phyloP scores from a whole-genome alignment of 2,888 invertebrate genomes.

The Liposcelis brunnea region DNA sequence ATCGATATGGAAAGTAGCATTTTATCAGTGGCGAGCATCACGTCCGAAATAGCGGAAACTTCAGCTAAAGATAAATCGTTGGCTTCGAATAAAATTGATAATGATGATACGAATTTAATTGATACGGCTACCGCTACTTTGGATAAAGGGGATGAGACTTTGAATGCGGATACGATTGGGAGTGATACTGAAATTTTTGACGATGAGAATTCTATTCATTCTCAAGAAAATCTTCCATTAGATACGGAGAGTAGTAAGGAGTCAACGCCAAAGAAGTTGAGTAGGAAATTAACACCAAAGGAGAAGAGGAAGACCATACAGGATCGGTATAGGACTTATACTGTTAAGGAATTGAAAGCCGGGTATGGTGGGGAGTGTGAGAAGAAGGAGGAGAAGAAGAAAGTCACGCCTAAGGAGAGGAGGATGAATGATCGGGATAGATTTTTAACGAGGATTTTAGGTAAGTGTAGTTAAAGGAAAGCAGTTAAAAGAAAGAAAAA shows the following conservation, averaged over 20 bases:
- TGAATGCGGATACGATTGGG: constrained; percentile 24
- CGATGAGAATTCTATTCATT: constrained; percentile 14
- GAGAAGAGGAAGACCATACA: constrained; percentile 9
- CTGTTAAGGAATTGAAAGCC: constrained; percentile 22
- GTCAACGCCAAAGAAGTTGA: constrained; percentile 14
- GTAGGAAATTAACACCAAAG: constrained; percentile 6
- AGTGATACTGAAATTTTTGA: constrained; percentile 38
- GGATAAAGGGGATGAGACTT: no score
- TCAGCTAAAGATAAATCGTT: constrained; percentile 18
- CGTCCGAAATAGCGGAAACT: constrained; percentile 42
- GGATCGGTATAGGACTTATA: constrained; percentile 10
- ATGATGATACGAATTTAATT: constrained; percentile 40
- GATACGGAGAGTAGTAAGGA: constrained; percentile 12
- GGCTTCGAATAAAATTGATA: constrained; percentile 30
- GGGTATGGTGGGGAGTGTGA: constrained; percentile 7
- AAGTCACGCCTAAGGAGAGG: constrained; percentile 36
- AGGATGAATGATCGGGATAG: constrained; percentile 50
- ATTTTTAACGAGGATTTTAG: constrained; percentile 53
- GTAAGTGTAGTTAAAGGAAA: constrained; percentile 28
- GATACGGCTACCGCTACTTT: constrained; percentile 29
- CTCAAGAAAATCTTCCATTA: constrained; percentile 1
- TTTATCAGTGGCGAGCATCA: constrained; percentile 68
- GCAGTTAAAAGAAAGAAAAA: neutral
- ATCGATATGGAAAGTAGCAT: constrained; percentile 66
- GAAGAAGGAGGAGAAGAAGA: constrained; percentile 29